phyloP scores from a whole-genome alignment of 2,888 invertebrate species.

The Silvanus unidentatus region DNA sequence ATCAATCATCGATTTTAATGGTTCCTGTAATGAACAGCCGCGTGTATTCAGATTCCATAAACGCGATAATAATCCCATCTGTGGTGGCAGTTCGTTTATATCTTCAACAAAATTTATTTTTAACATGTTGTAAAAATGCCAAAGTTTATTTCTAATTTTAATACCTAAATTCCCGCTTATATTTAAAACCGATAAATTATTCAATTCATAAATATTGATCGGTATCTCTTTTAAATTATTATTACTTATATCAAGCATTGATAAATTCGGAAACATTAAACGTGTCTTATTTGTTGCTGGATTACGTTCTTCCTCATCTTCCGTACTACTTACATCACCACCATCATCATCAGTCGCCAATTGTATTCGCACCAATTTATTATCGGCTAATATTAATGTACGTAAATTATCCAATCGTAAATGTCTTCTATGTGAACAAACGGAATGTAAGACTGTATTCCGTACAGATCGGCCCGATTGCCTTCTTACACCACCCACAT shows the following conservation, averaged over 20 bases:
- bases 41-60: slow-evolving; percentile 93
- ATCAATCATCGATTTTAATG: slow-evolving; percentile 83
- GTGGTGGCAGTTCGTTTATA: slow-evolving; percentile 83
- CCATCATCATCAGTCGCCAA: slow-evolving; percentile 76
- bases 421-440: slow-evolving; percentile 81
- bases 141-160: slow-evolving; percentile 10
- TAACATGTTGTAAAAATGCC: slow-evolving; percentile 1
- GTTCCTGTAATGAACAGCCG: slow-evolving; percentile 83
- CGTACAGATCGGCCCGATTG: slow-evolving; percentile 60
- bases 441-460: slow-evolving; percentile 69
- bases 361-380: slow-evolving; percentile 74
- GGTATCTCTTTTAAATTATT: slow-evolving; percentile 78
- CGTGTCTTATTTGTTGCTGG: slow-evolving; percentile 56
- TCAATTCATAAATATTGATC: slow-evolving; percentile 74
- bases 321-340: slow-evolving; percentile 53
- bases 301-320: slow-evolving; percentile 52
- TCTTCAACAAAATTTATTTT: slow-evolving; percentile 45
- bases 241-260: slow-evolving; percentile 90
- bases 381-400: slow-evolving; percentile 81
- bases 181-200: slow-evolving; percentile 88
- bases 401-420: slow-evolving; percentile 73
- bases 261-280: slow-evolving; percentile 86
- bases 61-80: slow-evolving; percentile 89
- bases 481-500: slow-evolving; percentile 38
- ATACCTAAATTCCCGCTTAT: slow-evolving; percentile 75